Base-by-base conservation (phyloP, 1,140 invertebrate genomes). In the Heliconius hewitsoni region DNA sequence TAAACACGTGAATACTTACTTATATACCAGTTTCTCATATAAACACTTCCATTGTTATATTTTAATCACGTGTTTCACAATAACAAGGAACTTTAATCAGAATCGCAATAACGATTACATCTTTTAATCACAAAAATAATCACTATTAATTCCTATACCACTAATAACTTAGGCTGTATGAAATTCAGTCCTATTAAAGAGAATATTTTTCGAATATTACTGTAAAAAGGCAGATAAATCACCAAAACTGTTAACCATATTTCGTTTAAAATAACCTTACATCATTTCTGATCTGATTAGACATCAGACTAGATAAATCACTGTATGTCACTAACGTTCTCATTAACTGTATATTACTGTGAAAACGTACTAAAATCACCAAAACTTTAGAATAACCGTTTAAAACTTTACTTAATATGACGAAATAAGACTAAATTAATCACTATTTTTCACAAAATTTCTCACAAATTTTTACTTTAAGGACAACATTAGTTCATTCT, bases 1-100 rank as follows among this genome's bases (percentile, higher is more conserved):
- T 27, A 66, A 66, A 27, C 60, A 66, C 27, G 60, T 30, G 60
- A 66, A 27, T 66, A 66, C 60, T 66, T 27, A 66, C 60, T 27
- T 66, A 11, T 5, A 11, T 23, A 57, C 19, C 3, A 27, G 55
- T 60, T 60, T 60, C 60, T 66, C 60, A 30, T 66, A 66, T 66
- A 66, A 30, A 66, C 60, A 16, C 60, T 27, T 27, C 60, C 60
- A 66, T 66, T 66, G 60, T 66, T 66, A 66, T 66, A 66, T 66
- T 66, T 30, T 16, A 66, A 66, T 66, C 60, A 66, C 60, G 27
- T 66, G 23, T 66, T 27, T 3, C 23, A 66, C 11, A 66, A 66
- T 30, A 27, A 13, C 18, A 66, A 30, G 27, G 4, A 66, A 66
- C 60, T 66, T 27, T 66, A 23, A 66, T 66, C 27, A 66, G 0